Evolutionary conservation across 2,113 vertebrate species (phyloP), one percentile per base, ranked within the genome.

Genomic region (Gymnarchus niloticus): DNA sequence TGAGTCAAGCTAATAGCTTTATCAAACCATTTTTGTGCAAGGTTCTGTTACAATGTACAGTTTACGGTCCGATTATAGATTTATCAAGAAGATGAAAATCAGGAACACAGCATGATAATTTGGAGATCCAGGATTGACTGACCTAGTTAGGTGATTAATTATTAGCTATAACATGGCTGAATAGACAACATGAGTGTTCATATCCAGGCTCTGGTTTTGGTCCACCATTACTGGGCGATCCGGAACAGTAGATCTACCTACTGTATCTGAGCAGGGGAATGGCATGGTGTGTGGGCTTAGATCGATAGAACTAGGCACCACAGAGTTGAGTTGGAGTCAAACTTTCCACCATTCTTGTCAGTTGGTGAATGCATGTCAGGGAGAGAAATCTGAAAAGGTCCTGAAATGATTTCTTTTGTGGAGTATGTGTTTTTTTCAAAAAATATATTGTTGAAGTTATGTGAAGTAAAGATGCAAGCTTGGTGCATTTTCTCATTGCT

Each of bases 331-430:
- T 73, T 19, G 17, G 12, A 73, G 65, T 1, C 28, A 73, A 73
- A 73, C 14, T 41, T 73, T 73, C 65, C 41, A 33, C 41, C 65
- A 73, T 73, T 73, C 65, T 73, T 73, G 61, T 73, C 65, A 73
- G 1, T 73, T 28, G 65, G 41, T 73, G 33, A 73, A 25, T 73
- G 65, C 12, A 41, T n/a, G n/a, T n/a, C n/a, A 73, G 7, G 41
- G 14, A 73, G 41, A 41, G 33, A 41, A 73, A 73, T 73, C 14
- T 33, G 25, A 37, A 69, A 41, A 73, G 33, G 5, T 73, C 61
- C 37, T 69, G 2, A 69, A 69, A 69, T 33, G 61, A 69, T 37
- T 19, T 41, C 33, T 19, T 73, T 73, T 28, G 65, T 73, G 65
- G 52, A 54, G 65, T 19, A 73, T 73, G 33, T 69, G 65, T 73